Percentiles rank a stretch among this genome's conserved stretches.
Evolutionary conservation across 2,797 vertebrate genomes (phyloP).

Genomic region (Gymnoscopelus microlampas): DNA sequence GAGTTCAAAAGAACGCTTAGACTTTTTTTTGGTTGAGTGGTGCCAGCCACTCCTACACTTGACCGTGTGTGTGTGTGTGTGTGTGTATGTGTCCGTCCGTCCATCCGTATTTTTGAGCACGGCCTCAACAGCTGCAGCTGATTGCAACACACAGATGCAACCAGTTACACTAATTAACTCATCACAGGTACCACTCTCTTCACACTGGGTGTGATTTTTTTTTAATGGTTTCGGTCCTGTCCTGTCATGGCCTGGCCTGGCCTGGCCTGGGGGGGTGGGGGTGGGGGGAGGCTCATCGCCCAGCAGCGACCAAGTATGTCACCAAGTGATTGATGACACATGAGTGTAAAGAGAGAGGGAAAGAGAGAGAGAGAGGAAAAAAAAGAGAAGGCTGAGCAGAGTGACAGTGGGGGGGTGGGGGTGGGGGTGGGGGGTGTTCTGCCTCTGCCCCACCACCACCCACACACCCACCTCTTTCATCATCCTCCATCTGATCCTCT

Average conservation of each 20-base stretch:
- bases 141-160: too few relatives aligned
- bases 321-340: conserved; percentile 69
- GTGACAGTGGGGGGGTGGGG: conserved; percentile 42
- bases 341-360: conserved; percentile 16
- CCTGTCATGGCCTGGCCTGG: too few relatives aligned
- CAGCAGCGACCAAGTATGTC: conserved; percentile 47
- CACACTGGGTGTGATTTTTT: too few relatives aligned
- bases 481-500: conserved; percentile 51
- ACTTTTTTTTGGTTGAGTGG: too few relatives aligned
- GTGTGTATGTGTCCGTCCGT: too few relatives aligned
- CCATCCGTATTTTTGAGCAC: too few relatives aligned
- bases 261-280: not conserved
- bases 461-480: conserved; percentile 38
- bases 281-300: conserved; percentile 31
- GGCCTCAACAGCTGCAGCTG: too few relatives aligned
- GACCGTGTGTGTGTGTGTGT: too few relatives aligned
- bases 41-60: too few relatives aligned
- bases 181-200: too few relatives aligned
- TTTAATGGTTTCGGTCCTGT: too few relatives aligned
- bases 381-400: not conserved
- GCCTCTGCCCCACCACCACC: not conserved
- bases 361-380: not conserved
- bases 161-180: too few relatives aligned
- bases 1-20: conserved; percentile 26
- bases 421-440: conserved; percentile 43